These are phyloP conservation scores for Chouioia cunea DNA, from an alignment of 2,888 invertebrate species.

Conservation along the genomic window DNA sequence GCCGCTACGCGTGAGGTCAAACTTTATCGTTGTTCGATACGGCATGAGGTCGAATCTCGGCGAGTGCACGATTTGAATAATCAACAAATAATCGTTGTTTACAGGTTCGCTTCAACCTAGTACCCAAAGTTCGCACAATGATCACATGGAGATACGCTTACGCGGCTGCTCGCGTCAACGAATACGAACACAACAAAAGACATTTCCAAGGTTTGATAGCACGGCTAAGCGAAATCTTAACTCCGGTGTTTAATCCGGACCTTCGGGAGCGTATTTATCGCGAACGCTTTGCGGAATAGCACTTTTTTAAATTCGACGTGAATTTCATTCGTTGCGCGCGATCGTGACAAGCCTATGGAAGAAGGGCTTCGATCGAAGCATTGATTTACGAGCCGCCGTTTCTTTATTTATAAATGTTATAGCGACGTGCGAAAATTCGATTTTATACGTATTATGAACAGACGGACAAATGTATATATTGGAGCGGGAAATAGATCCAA, in stretches of 20 bases:
- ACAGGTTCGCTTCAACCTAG: conserved; percentile 71
- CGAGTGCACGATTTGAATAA: too few relatives aligned
- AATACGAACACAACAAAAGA: conserved; percentile 69
- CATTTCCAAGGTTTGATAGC: conserved; percentile 69
- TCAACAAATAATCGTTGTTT: conserved; percentile 43
- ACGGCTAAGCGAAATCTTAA: conserved; percentile 63
- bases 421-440: too few relatives aligned
- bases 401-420: too few relatives aligned
- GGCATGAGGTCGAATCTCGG: too few relatives aligned
- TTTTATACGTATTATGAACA: too few relatives aligned
- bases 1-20: too few relatives aligned
- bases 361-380: background rate
- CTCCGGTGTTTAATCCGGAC: conserved; percentile 66
- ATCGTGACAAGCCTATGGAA: background rate
- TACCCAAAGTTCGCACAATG: conserved; percentile 70
- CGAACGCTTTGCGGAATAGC: conserved; percentile 62
- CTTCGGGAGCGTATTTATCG: conserved; percentile 69
- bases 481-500: too few relatives aligned
- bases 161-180: conserved; percentile 72
- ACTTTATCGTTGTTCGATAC: too few relatives aligned
- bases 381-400: too few relatives aligned
- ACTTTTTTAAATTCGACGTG: background rate
- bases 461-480: too few relatives aligned
- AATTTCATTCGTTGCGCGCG: conserved; percentile 7
- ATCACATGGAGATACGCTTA: conserved; percentile 72